Evolutionary conservation across 2,888 invertebrate species (phyloP), one percentile per base, ranked within the genome.

Genomic region (Shargacucullia verbasci): DNA sequence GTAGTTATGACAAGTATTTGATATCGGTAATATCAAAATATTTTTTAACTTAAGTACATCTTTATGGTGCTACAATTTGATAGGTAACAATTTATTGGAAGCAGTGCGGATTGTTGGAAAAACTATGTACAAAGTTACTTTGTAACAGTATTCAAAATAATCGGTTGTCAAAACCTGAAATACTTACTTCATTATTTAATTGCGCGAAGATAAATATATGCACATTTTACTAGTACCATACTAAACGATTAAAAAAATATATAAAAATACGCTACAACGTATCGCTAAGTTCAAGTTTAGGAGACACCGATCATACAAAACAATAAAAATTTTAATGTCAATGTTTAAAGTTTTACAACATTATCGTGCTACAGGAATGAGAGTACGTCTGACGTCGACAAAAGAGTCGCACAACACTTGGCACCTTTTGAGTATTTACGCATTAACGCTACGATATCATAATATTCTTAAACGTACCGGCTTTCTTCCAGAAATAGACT

Each of bases 371-470:
- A 88, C 83, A 89, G 91, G 91, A 92, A 91, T 91, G 91, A 91
- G 86, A 87, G 82, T 82, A 80, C 81, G 84, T 77, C 77, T 76
- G 78, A 79, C 81, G 76, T 72, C 77, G 73, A 67, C 66, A 74
- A 78, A 78, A 76, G 73, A 79, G 75, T 80, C 84, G 83, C 84
- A 84, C 85, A 64, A 71, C 72, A 77, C 76, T 76, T 77, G 76
- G 76, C 89, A 90, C 90, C 89, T 86, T 88, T 84, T 92, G 91
- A 91, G 92, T 92, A 91, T 92, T 92, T 83, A 90, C 83, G 82
- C 88, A 87, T 82, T 76, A 78, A 79, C 79, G 60, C 75, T 75
- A 75, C 63, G 64, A 62, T 76, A 63, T 66, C 52, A 67, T 76
- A 56, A 61, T 66, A 84, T 77, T 81, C 77, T 79, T 81, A 84